Conservation (phyloP, 1,140 invertebrate genomes). For the Vollenhovia emeryi region DNA sequence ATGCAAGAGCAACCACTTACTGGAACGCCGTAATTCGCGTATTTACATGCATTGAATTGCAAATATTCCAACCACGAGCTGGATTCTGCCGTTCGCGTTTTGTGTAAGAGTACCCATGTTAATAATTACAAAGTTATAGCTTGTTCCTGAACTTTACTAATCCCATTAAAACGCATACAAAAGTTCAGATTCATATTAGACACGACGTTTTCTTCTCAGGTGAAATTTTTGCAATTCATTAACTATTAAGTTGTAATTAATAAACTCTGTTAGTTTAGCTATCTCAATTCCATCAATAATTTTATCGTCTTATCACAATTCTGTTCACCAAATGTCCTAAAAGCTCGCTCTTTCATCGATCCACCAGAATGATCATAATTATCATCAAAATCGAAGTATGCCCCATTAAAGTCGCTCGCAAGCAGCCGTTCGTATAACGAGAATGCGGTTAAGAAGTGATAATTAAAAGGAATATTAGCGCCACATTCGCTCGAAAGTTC, state of each 20-base stretch:
- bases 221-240: neutral
- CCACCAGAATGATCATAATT: neutral
- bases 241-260: neutral
- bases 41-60: conserved; percentile 54
- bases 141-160: neutral
- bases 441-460: conserved; percentile 54
- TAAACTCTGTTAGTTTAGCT: neutral
- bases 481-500: conserved; percentile 43
- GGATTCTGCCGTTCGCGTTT: conserved; percentile 1
- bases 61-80: conserved; percentile 35
- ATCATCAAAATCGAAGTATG: conserved; percentile 32
- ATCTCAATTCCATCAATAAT: conserved; percentile 1
- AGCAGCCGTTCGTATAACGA: conserved; percentile 26
- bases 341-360: conserved; percentile 1
- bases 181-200: neutral
- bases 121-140: conserved; percentile 14
- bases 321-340: neutral
- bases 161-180: neutral
- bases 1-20: conserved; percentile 28
- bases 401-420: conserved; percentile 22
- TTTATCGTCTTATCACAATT: neutral
- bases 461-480: conserved; percentile 45
- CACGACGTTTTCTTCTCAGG: neutral
- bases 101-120: conserved; percentile 2
- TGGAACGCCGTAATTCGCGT: conserved; percentile 10